Evolutionary conservation across 1,140 invertebrate species (phyloP).

Genomic region (Antheraea mylitta): DNA sequence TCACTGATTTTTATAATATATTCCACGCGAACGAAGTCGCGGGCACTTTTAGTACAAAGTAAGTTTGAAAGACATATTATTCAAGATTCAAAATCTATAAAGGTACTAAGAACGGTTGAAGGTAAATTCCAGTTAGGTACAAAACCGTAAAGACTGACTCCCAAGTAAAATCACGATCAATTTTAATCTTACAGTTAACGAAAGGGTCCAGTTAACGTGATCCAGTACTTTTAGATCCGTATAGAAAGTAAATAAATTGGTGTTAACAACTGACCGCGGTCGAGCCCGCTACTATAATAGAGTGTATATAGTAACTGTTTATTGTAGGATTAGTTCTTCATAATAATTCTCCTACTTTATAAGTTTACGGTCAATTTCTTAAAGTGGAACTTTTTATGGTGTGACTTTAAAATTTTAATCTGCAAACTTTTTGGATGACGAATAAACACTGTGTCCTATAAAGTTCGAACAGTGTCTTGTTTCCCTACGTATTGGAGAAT

Average conservation of each 20-base stretch:
- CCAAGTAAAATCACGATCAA: constrained; percentile 6
- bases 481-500: too few relatives aligned
- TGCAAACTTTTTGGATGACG: too few relatives aligned
- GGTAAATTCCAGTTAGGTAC: neutral
- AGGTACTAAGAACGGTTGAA: neutral
- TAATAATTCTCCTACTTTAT: neutral
- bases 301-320: constrained; percentile 3
- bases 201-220: constrained; percentile 15
- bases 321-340: neutral
- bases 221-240: constrained; percentile 15
- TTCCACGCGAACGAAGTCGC: too few relatives aligned
- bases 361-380: neutral
- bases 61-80: too few relatives aligned
- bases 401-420: too few relatives aligned
- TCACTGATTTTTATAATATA: too few relatives aligned
- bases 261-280: constrained; percentile 16
- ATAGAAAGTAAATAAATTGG: constrained; percentile 31
- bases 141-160: neutral
- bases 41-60: too few relatives aligned
- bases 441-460: too few relatives aligned
- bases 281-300: constrained; percentile 4
- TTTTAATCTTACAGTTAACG: constrained; percentile 12
- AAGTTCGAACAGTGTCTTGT: too few relatives aligned
- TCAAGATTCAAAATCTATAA: neutral
- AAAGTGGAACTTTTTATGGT: too few relatives aligned